These are phyloP conservation scores for Phlogophora meticulosa DNA, from an alignment of 2,888 invertebrate genomes.

Conservation along the genomic window DNA sequence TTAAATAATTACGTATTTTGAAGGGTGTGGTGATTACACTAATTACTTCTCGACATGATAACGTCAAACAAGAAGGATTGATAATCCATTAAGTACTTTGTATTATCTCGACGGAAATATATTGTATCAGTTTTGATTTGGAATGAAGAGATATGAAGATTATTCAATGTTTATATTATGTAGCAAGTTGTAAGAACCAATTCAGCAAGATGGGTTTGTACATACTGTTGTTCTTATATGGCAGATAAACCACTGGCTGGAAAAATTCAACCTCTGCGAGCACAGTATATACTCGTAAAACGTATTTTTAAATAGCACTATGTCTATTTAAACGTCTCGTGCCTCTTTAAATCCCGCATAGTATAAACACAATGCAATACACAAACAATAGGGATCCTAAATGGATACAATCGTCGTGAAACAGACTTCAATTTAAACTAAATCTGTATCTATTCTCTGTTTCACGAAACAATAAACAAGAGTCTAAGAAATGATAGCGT, in stretches of 20 bases:
- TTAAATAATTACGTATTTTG: conserved; percentile 43
- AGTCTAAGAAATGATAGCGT: conserved; percentile 20
- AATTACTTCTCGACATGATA: conserved; percentile 57
- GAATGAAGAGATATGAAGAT: conserved; percentile 3
- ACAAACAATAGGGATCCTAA: conserved; percentile 39
- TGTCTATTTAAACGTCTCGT: not conserved
- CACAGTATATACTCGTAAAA: not conserved
- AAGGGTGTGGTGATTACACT: conserved; percentile 55
- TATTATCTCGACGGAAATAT: conserved; percentile 19
- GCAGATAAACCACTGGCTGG: not conserved
- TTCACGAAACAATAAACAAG: conserved; percentile 31
- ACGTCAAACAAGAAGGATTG: conserved; percentile 51
- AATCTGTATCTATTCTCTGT: conserved; percentile 17
- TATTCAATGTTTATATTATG: conserved; percentile 15
- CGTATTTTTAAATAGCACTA: not conserved
- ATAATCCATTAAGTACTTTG: conserved; percentile 25
- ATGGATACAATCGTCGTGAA: conserved; percentile 34
- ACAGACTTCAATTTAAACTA: conserved; percentile 37
- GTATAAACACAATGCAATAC: conserved; percentile 26
- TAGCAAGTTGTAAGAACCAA: conserved; percentile 7
- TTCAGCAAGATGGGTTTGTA: not conserved
- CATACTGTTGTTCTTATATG: conserved; percentile 1
- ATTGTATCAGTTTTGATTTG: conserved; percentile 30
- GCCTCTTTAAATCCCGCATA: conserved; percentile 6
- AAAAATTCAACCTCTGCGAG: not conserved